Base-by-base conservation (phyloP, 2,113 vertebrate genomes). In the Peromyscus californicus region DNA sequence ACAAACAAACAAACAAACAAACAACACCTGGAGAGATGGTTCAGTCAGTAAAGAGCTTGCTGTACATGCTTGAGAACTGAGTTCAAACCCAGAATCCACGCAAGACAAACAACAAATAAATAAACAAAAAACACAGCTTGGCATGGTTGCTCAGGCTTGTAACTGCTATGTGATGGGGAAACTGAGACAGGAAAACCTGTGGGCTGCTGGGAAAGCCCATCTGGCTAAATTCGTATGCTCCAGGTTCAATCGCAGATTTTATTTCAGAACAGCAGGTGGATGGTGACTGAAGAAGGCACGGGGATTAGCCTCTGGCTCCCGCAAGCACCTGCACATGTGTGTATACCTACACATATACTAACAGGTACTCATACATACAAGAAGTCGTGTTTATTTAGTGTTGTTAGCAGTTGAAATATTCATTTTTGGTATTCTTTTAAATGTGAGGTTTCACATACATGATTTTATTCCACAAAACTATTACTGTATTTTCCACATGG, bases 361-460 rank as follows among this genome's bases (percentile, higher is more conserved):
- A 89, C 36, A 59, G 3, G 15, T 31, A 72, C 12, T n/a, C 0
- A 57, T 11, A 74, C 36, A 31, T 1, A 76, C 7, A 13, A 26
- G 90, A 57, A 76, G 45, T 72, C 26, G 45, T 6, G 9, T 80
- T 5, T 61, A 7, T 90, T 69, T 9, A 88, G 39, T 39, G 90
- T 22, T 26, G 2, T 93, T 90, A 80, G 10, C 10, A 90, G 51
- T 21, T 90, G 59, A 11, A 79, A 29, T 80, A 42, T 90, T 84
- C 91, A 91, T 96, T 96, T 86, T 17, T 92, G 7, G 9, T 97
- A 24, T 45, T 96, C 15, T 90, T 95, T 22, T 61, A 91, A 97
- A 96, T 95, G 75, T 93, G 67, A 89, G 83, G 54, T 69, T 87
- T 84, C 0, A 3, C 65, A 93, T 29, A 72, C 79, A 95, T 79